Conservation (phyloP, 2,888 invertebrate genomes). For the Temnothorax unifasciatus region DNA sequence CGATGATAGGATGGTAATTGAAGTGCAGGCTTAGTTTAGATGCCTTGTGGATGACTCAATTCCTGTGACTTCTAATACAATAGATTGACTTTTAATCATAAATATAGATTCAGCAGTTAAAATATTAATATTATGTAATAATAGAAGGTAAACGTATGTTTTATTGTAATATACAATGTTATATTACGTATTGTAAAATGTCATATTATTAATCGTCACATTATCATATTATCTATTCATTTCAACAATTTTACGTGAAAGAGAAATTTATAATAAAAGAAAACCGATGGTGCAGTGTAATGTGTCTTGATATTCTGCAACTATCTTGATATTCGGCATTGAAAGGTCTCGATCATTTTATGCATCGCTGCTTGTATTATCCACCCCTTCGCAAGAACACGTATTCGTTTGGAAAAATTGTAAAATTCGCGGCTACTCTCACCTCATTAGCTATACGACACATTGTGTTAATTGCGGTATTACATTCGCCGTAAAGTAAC, state of each 20-base stretch:
- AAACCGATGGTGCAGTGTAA: background rate
- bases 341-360: background rate
- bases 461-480: slow-evolving; percentile 38
- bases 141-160: background rate
- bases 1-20: background rate
- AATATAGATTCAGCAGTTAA: background rate
- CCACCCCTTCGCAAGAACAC: background rate
- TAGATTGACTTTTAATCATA: background rate
- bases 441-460: slow-evolving; percentile 26
- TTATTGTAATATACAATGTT: background rate
- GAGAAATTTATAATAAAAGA: slow-evolving; percentile 9
- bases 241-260: background rate
- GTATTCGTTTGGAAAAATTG: slow-evolving; percentile 12
- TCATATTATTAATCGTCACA: background rate
- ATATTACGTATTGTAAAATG: background rate
- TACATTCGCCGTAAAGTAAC: slow-evolving; percentile 52
- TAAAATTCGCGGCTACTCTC: slow-evolving; percentile 23
- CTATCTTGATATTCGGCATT: background rate
- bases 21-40: slow-evolving; percentile 21
- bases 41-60: background rate
- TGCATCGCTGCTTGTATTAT: background rate
- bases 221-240: background rate
- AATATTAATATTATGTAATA: background rate
- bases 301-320: background rate
- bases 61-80: background rate